Base-by-base conservation (phyloP, 1,140 invertebrate genomes). In the Papilio glaucus region DNA sequence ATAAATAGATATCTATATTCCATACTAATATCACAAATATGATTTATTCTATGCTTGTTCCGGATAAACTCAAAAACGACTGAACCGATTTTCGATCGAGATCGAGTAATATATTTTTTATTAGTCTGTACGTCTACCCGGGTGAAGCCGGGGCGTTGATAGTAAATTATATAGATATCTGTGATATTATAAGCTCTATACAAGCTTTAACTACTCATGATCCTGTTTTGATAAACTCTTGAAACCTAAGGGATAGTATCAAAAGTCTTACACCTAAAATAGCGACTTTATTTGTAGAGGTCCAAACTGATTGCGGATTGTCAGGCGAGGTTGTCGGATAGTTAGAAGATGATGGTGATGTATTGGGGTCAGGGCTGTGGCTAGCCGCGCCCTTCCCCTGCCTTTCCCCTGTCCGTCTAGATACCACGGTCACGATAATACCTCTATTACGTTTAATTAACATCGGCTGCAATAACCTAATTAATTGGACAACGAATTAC, bases 391-490 rank as follows among this genome's bases (percentile, higher is more conserved):
- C 62, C 62, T 38, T 39, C 37, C 62, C 62, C 62, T 65, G 37
- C 33, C 62, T 1, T 15, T 65, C 61, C 29, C n/a, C n/a, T n/a
- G n/a, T n/a, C n/a, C n/a, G n/a, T n/a, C n/a, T n/a, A n/a, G n/a
- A 65, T 26, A 39, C 33, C 62, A 39, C 37, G 62, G 61, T 21
- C 62, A 65, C 33, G 62, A 37, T 65, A 65, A 65, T 65, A 29
- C 62, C 33, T 26, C 62, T 65, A 65, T 65, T 65, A 65, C 37
- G 62, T 65, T 65, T 65, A 37, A 65, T 65, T 65, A 65, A 65
- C 62, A 65, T 65, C 33, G 6, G 62, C 15, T 41, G 62, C 62
- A 65, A 38, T 65, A 65, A 38, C 37, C 18, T 65, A 65, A 65
- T 63, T 63, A 63, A 63, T 65, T 39, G 62, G 62, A 65, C 24